Evolutionary conservation across 2,797 vertebrate genomes (phyloP).

Genomic region (Phoebastria nigripes): DNA sequence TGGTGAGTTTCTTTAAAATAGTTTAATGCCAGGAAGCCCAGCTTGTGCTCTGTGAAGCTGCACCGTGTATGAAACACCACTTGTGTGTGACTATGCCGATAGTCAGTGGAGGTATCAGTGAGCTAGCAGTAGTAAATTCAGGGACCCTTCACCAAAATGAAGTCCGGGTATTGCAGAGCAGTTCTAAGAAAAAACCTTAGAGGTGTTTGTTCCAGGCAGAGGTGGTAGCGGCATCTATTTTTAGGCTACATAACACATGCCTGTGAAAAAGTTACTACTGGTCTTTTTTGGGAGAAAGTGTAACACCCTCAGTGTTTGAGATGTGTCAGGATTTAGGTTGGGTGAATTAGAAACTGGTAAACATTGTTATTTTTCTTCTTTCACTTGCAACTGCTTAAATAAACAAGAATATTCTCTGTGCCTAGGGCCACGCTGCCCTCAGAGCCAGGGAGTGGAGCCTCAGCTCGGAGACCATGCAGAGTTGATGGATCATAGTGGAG

Average conservation of each 20-base stretch:
- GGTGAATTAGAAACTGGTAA: not conserved
- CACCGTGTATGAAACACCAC: rapidly evolving
- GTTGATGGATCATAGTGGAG: not conserved
- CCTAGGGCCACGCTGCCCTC: not conserved
- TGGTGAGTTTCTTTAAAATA: not conserved
- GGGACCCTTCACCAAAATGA: not conserved
- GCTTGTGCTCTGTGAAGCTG: not conserved
- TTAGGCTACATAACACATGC: not conserved
- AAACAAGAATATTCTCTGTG: not conserved
- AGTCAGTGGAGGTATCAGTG: not conserved
- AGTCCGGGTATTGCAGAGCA: not conserved
- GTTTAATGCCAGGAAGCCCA: not conserved
- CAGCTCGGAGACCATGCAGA: rapidly evolving
- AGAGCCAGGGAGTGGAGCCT: not conserved
- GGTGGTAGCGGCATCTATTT: not conserved
- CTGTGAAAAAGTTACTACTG: not conserved
- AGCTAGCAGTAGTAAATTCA: not conserved
- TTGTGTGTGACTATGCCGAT: too few relatives aligned
- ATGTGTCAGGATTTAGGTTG: not conserved
- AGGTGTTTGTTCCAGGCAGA: not conserved
- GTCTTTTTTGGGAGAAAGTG: not conserved
- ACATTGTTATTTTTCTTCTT: not conserved
- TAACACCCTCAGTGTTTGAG: not conserved
- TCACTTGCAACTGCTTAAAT: not conserved
- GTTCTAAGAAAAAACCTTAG: not conserved